phyloP scores from a whole-genome alignment of 2,113 vertebrate species.

The Benitochromis conjunctus region DNA sequence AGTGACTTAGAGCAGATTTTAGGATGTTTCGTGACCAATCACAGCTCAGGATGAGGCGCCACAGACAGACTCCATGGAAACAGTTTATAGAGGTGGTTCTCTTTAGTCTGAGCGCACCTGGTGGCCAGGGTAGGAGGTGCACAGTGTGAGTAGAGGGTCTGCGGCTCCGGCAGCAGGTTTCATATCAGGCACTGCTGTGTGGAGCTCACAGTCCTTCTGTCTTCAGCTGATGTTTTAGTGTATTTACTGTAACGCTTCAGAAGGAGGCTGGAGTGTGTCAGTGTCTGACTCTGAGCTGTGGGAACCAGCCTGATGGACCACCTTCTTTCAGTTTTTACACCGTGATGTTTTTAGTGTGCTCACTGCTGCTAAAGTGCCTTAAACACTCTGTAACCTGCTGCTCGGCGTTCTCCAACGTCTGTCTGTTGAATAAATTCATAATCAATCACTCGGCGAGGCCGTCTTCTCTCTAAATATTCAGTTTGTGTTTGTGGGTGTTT shows the following conservation, averaged over 20 bases:
- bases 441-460: accelerated
- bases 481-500: not conserved
- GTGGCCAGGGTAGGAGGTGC: accelerated
- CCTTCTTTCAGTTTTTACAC: not conserved
- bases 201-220: not conserved
- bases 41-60: not conserved
- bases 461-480: not conserved
- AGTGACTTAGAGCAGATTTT: not conserved
- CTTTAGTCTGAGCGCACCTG: not conserved
- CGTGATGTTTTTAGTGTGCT: not conserved
- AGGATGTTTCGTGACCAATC: not conserved
- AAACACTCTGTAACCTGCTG: not conserved
- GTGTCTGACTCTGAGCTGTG: not conserved
- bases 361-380: not conserved
- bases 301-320: not conserved
- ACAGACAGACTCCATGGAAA: not conserved
- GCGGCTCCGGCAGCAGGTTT: not conserved
- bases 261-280: accelerated
- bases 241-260: too few species aligned
- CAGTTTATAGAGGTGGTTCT: not conserved
- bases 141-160: not conserved
- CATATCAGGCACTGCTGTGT: not conserved
- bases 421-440: not conserved
- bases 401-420: not conserved
- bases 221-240: not conserved